Evolutionary conservation across 2,797 vertebrate species (phyloP).

Genomic region (Lophius americanus): DNA sequence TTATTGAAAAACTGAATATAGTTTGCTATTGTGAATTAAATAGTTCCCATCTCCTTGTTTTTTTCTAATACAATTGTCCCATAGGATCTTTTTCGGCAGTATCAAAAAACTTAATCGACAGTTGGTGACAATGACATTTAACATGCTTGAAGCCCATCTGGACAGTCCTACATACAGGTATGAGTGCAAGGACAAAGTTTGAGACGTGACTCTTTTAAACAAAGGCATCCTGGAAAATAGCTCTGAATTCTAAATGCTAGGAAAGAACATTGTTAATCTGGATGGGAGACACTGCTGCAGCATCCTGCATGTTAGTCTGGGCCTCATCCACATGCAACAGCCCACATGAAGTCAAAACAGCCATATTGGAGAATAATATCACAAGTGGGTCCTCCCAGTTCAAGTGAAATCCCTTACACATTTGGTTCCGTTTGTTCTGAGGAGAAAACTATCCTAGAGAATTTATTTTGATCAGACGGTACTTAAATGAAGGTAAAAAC

Average conservation of each 20-base stretch:
- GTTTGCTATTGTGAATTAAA: neutral
- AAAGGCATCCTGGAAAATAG: constrained; percentile 4
- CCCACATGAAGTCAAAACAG: constrained; percentile 34
- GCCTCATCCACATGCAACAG: constrained; percentile 70
- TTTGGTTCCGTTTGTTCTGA: constrained; percentile 2
- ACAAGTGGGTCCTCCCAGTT: constrained; percentile 20
- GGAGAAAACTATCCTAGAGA: neutral
- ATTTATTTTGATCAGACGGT: neutral
- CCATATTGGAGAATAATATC: constrained; percentile 3
- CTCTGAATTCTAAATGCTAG: neutral
- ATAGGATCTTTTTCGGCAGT: neutral
- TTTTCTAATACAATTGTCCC: neutral
- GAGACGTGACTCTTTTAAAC: constrained; percentile 22
- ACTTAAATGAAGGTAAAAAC: neutral
- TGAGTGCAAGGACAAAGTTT: constrained; percentile 28
- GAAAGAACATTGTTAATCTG: constrained; percentile 52
- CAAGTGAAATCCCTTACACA: constrained; percentile 26
- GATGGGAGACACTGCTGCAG: neutral
- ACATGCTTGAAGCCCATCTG: constrained; percentile 59
- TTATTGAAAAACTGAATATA: neutral
- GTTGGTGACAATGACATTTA: neutral
- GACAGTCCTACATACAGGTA: constrained; percentile 45
- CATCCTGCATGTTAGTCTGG: constrained; percentile 66
- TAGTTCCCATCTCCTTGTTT: constrained; percentile 34
- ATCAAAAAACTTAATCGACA: constrained; percentile 22